Percentiles rank a stretch among this genome's conserved stretches.
Conservation (phyloP, 2,113 vertebrate genomes). For the Microcebus lehilahytsara region DNA sequence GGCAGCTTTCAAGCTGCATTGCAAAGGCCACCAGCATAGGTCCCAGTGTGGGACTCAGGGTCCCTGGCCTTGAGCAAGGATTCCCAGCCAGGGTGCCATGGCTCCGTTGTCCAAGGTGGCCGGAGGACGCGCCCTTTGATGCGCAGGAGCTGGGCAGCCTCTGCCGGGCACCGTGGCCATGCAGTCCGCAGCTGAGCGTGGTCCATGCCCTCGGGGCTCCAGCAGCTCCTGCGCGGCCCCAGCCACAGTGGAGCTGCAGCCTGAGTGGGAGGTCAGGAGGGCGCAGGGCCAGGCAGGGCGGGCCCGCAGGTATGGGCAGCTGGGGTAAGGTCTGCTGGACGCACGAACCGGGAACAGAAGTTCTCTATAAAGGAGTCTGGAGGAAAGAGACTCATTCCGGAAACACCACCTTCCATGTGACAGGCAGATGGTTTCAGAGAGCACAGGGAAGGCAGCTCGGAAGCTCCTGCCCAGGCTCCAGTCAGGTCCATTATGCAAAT, state of each 20-base stretch:
- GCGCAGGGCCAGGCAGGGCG: too few species aligned
- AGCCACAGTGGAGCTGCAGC: background rate
- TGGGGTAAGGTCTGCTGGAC: too few species aligned
- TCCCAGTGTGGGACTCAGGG: background rate
- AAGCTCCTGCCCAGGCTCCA: too few species aligned
- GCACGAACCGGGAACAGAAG: too few species aligned
- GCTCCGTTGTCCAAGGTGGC: background rate
- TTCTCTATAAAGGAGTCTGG: too few species aligned
- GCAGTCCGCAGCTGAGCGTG: background rate
- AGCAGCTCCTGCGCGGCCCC: background rate
- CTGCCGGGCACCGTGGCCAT: background rate
- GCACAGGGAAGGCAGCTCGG: too few species aligned
- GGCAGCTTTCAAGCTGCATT: background rate
- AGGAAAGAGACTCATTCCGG: too few species aligned
- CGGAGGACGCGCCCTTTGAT: background rate
- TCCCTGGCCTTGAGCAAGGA: background rate
- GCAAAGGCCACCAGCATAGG: background rate
- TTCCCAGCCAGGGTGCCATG: background rate
- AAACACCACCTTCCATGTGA: too few species aligned
- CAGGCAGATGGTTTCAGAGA: too few species aligned
- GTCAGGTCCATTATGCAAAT: too few species aligned
- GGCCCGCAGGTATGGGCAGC: too few species aligned
- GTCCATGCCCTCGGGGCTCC: fast-evolving
- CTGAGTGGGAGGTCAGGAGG: background rate
- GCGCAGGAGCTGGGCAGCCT: background rate